Conservation (phyloP, 2,113 vertebrate genomes). For the Mesembrinibis cayennensis region DNA sequence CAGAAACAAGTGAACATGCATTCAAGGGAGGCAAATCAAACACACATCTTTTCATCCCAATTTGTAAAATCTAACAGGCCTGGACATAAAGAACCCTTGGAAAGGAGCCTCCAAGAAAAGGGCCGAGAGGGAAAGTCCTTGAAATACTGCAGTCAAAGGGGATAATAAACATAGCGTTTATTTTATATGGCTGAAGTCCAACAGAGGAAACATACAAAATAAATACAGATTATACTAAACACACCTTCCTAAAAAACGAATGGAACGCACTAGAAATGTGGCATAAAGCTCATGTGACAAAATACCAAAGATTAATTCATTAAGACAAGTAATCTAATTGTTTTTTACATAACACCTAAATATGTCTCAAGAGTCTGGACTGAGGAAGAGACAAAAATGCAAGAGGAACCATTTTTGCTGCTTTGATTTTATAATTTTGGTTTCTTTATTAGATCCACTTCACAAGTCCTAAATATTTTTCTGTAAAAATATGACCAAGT, state of each 20-base stretch:
- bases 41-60: background rate
- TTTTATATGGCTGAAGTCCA: conserved; percentile 54
- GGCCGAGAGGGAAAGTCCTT: conserved; percentile 24
- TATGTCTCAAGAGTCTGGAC: background rate
- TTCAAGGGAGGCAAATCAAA: background rate
- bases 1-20: background rate
- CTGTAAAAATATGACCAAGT: background rate
- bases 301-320: conserved; percentile 6
- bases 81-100: conserved; percentile 26
- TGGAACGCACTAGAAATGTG: background rate
- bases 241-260: conserved; percentile 39
- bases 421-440: background rate
- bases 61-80: background rate
- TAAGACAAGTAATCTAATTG: background rate
- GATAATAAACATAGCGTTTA: conserved; percentile 53
- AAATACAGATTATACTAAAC: conserved; percentile 45
- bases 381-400: background rate
- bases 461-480: background rate
- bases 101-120: background rate
- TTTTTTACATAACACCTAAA: background rate
- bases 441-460: background rate
- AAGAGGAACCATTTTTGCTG: background rate
- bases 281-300: background rate
- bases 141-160: conserved; percentile 47
- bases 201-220: conserved; percentile 41